Conservation (phyloP, 2,888 invertebrate species). For the Embidobia sp. region DNA sequence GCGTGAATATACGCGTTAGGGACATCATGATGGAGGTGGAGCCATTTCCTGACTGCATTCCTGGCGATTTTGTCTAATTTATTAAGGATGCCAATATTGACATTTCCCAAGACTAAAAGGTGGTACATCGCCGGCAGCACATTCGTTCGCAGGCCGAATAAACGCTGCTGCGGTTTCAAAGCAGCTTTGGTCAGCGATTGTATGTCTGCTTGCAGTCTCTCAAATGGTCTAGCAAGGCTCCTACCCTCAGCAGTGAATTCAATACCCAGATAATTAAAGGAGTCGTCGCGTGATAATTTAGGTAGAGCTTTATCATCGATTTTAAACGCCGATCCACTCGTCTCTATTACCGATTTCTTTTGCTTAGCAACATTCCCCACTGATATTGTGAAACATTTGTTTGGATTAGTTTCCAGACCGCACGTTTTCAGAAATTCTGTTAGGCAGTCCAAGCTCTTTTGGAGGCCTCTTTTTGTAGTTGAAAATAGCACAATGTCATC, state of each 20-base stretch:
- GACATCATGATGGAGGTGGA: constrained; percentile 73
- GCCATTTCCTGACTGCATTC: constrained; percentile 68
- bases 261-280: constrained; percentile 29
- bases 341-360: constrained; percentile 9
- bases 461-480: constrained; percentile 66
- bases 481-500: constrained; percentile 52
- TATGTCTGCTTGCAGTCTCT: not conserved
- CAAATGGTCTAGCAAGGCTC: not conserved
- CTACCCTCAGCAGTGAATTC: constrained; percentile 11
- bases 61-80: constrained; percentile 74
- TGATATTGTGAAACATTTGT: constrained; percentile 70
- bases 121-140: constrained; percentile 50
- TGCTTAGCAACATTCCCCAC: constrained; percentile 55
- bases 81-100: constrained; percentile 66
- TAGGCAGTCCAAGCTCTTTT: constrained; percentile 67
- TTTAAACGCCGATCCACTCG: not conserved
- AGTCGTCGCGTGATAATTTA: not conserved
- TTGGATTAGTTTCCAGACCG: constrained; percentile 67
- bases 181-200: constrained; percentile 28
- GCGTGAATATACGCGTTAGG: constrained; percentile 74
- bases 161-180: constrained; percentile 63
- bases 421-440: constrained; percentile 43
- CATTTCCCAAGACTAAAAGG: constrained; percentile 73
- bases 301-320: not conserved
- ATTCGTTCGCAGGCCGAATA: constrained; percentile 48